Conservation (phyloP, 1,140 invertebrate genomes). For the Grapholita molesta region DNA sequence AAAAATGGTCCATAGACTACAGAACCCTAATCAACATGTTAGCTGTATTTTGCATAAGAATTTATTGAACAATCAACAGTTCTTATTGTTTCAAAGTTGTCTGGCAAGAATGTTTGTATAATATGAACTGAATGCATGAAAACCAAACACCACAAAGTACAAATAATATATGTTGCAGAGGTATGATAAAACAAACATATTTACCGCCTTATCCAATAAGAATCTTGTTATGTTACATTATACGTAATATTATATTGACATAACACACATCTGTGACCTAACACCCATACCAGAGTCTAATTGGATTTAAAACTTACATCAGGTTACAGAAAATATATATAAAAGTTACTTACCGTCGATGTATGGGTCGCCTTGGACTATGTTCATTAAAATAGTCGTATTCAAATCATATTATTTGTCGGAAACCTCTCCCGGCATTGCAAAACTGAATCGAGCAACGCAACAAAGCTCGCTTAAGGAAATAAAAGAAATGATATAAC, state of each 20-base stretch:
- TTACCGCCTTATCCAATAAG: conserved; percentile 20
- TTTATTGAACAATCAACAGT: neutral
- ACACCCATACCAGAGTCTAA: conserved; percentile 15
- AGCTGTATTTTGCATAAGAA: no score
- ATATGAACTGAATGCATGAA: neutral
- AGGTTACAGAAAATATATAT: conserved; percentile 15
- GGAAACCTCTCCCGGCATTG: conserved; percentile 16
- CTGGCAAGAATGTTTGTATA: neutral
- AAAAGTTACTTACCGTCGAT: conserved; percentile 24
- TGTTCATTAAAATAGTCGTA: conserved; percentile 25
- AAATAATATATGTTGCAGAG: neutral
- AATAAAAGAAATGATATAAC: conserved; percentile 1
- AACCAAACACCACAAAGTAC: neutral
- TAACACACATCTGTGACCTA: conserved; percentile 20
- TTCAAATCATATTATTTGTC: conserved; percentile 18
- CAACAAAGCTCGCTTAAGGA: neutral
- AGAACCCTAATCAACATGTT: no score
- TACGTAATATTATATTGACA: conserved; percentile 13
- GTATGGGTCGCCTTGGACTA: neutral
- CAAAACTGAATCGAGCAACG: conserved; percentile 1
- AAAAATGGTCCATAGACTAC: no score
- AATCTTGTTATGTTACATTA: conserved; percentile 5
- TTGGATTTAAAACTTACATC: conserved; percentile 23
- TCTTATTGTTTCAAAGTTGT: neutral
- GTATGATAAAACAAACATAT: conserved; percentile 8